Percentiles rank a stretch among this genome's conserved stretches.
phyloP scores from a whole-genome alignment of 2,113 vertebrate species.

The Tamias sibiricus region DNA sequence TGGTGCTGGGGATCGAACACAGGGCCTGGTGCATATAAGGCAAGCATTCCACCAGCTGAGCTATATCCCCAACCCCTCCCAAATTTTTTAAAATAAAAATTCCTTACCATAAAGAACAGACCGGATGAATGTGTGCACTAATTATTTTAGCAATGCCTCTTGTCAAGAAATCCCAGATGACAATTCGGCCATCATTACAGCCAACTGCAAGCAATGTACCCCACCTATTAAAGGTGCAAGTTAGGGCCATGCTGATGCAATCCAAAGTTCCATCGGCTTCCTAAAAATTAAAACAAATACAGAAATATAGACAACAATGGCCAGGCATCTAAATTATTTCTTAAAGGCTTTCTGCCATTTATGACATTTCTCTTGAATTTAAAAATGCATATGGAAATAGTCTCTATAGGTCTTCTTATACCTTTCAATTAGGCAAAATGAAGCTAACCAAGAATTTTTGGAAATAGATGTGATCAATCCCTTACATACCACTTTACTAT shows the following conservation, averaged over 20 bases:
- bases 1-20: too few relatives aligned
- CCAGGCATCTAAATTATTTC: not conserved
- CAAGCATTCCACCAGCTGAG: too few relatives aligned
- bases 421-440: slow-evolving; percentile 41
- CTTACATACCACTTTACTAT: not conserved
- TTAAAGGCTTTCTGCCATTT: not conserved
- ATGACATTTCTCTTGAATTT: not conserved
- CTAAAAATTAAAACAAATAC: slow-evolving; percentile 81
- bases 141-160: slow-evolving; percentile 99
- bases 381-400: slow-evolving; percentile 7
- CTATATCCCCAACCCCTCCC: too few relatives aligned
- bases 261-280: slow-evolving; percentile 98
- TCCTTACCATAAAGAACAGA: slow-evolving; percentile 95
- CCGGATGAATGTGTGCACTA: slow-evolving; percentile 98
- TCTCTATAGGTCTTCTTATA: not conserved
- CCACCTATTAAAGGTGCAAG: slow-evolving; percentile 99
- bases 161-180: slow-evolving; percentile 99
- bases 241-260: slow-evolving; percentile 99
- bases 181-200: slow-evolving; percentile 98
- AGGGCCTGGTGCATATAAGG: too few relatives aligned
- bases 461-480: not conserved
- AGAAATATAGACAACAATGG: not conserved
- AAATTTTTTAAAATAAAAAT: slow-evolving; percentile 45
- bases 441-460: not conserved
- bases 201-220: slow-evolving; percentile 97